A percentile compares a stretch with the other conserved stretches of the same genome.
phyloP scores from a whole-genome alignment of 2,113 vertebrate genomes.

The Agapornis roseicollis region DNA sequence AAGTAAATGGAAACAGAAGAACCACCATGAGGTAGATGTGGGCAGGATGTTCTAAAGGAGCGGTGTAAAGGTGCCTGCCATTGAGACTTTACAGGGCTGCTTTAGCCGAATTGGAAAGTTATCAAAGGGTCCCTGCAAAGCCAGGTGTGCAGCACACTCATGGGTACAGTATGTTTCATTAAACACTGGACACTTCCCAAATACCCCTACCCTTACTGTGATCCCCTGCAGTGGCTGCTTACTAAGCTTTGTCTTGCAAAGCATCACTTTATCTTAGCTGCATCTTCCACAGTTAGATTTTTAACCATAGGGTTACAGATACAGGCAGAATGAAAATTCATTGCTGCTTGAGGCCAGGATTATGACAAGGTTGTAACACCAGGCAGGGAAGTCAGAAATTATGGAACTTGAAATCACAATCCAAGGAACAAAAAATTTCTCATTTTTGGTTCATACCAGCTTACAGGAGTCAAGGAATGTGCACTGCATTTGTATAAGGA shows the following conservation, averaged over 20 bases:
- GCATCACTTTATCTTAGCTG: background rate
- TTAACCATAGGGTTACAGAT: background rate
- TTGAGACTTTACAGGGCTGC: background rate
- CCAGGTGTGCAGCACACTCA: background rate
- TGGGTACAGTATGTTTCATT: background rate
- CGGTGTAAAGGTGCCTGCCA: background rate
- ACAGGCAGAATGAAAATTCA: background rate
- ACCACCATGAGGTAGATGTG: background rate
- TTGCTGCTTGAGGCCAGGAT: background rate
- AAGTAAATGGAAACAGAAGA: background rate
- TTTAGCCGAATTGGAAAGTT: background rate
- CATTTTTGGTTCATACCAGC: background rate
- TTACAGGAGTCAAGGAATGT: background rate
- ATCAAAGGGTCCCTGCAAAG: background rate
- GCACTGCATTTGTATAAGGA: background rate
- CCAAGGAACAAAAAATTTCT: background rate
- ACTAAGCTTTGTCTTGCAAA: background rate
- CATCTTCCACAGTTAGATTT: background rate
- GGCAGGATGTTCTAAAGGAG: background rate
- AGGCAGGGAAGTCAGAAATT: background rate
- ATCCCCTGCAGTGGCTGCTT: background rate
- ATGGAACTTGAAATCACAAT: background rate
- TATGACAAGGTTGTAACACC: background rate
- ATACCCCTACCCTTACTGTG: accelerated
- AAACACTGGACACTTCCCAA: background rate